A percentile compares a stretch with the other conserved stretches of the same genome.
phyloP scores from a whole-genome alignment of 2,113 vertebrate genomes.

The Puffinus mauretanicus region DNA sequence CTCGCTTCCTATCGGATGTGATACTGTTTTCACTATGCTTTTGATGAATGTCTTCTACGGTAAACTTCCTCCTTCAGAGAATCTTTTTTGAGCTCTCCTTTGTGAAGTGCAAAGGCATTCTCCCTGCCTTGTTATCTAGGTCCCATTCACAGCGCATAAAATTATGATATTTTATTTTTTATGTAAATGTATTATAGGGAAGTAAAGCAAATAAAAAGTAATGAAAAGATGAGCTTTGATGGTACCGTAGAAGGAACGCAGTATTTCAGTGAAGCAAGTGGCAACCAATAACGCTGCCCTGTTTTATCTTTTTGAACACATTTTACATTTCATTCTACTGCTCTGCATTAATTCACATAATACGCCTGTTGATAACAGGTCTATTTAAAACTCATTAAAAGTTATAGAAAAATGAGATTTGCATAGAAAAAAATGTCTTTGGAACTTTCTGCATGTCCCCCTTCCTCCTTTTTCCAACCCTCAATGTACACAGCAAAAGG shows the following conservation, averaged over 20 bases:
- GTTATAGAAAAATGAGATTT: neutral
- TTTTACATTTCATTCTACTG: slow-evolving; percentile 40
- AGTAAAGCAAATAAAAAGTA: slow-evolving; percentile 39
- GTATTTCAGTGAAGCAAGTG: slow-evolving; percentile 14
- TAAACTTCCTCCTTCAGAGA: neutral
- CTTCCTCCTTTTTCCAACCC: neutral
- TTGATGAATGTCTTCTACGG: neutral
- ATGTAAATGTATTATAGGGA: slow-evolving; percentile 18
- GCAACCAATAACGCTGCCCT: neutral
- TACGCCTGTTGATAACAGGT: neutral
- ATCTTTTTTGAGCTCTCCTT: neutral
- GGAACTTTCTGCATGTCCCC: neutral
- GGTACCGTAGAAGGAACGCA: neutral
- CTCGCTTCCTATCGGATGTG: neutral
- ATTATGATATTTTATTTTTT: slow-evolving; percentile 32
- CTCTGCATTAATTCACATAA: slow-evolving; percentile 21
- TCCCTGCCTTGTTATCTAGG: neutral
- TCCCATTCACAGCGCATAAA: neutral
- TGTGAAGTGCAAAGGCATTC: neutral
- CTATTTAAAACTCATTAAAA: slow-evolving; percentile 47
- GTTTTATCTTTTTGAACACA: slow-evolving; percentile 54
- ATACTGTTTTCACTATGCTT: neutral
- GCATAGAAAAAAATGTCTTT: neutral
- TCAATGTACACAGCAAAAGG: neutral
- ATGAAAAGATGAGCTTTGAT: slow-evolving; percentile 27